Conservation (phyloP, 2,888 invertebrate species). For the Stenurella melanura region DNA sequence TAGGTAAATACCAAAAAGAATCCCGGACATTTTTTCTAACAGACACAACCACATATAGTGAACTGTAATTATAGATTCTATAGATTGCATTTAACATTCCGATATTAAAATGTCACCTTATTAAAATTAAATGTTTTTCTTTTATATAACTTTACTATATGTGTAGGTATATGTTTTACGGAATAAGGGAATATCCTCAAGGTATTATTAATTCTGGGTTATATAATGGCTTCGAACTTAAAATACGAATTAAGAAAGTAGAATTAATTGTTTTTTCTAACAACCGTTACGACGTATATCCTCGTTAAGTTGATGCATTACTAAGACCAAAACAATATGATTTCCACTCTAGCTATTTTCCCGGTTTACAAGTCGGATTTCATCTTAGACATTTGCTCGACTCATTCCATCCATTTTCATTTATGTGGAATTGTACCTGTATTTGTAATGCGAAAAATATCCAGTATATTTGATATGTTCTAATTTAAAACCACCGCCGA, state of each 20-base stretch:
- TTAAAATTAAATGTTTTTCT: too few relatives aligned
- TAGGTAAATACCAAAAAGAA: too few relatives aligned
- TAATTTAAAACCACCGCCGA: background rate
- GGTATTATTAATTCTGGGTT: too few relatives aligned
- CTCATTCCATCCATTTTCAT: constrained; percentile 7
- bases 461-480: background rate
- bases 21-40: too few relatives aligned
- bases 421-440: background rate
- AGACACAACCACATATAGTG: too few relatives aligned
- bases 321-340: constrained; percentile 3
- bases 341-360: constrained; percentile 2
- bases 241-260: background rate
- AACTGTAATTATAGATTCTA: too few relatives aligned
- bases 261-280: background rate
- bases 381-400: background rate
- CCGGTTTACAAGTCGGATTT: constrained; percentile 3
- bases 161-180: too few relatives aligned
- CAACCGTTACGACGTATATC: constrained; percentile 3
- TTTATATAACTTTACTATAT: too few relatives aligned
- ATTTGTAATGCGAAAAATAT: background rate
- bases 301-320: background rate
- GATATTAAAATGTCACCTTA: too few relatives aligned
- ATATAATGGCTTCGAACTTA: too few relatives aligned
- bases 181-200: too few relatives aligned
- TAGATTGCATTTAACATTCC: too few relatives aligned